A percentile compares a stretch with the other conserved stretches of the same genome.
phyloP scores from a whole-genome alignment of 1,140 invertebrate genomes.

The Rhyacophila brunnea region DNA sequence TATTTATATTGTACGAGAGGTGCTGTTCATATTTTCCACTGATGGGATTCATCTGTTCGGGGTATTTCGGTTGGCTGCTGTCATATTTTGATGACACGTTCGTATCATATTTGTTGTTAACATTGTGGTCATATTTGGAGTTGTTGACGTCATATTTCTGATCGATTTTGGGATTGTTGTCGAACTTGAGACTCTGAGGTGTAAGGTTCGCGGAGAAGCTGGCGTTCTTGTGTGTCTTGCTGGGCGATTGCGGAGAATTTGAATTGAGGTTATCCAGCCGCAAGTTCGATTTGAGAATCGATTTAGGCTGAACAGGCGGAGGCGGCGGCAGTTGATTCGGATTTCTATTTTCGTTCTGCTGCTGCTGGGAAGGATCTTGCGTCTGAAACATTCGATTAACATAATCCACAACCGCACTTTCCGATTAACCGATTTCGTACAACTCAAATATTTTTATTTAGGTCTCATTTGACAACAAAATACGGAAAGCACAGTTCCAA shows the following conservation, averaged over 20 bases:
- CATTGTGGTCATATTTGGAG: slow-evolving; percentile 30
- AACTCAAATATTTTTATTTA: too few species aligned
- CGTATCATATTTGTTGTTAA: slow-evolving; percentile 29
- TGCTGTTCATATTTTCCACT: slow-evolving; percentile 30
- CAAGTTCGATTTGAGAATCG: slow-evolving; percentile 50
- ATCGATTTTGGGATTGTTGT: slow-evolving; percentile 27
- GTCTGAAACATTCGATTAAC: too few species aligned
- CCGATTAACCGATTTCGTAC: too few species aligned
- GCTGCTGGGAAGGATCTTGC: too few species aligned
- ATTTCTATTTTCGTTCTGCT: slow-evolving; percentile 14
- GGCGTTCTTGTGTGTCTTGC: slow-evolving; percentile 37
- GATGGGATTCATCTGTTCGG: slow-evolving; percentile 16
- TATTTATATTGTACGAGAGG: slow-evolving; percentile 19
- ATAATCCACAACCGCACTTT: too few species aligned
- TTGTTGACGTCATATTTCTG: slow-evolving; percentile 13
- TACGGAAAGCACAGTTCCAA: too few species aligned
- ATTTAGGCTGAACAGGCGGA: slow-evolving; percentile 46
- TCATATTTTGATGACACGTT: slow-evolving; percentile 18
- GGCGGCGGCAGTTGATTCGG: slow-evolving; percentile 38
- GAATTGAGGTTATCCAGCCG: slow-evolving; percentile 58
- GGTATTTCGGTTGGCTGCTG: slow-evolving; percentile 19
- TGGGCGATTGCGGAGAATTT: slow-evolving; percentile 45
- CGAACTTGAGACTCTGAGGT: slow-evolving; percentile 33
- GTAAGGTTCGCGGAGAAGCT: slow-evolving; percentile 32
- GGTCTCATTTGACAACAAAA: too few species aligned